Conservation (phyloP, 2,113 vertebrate genomes). For the Calidris pygmaea region DNA sequence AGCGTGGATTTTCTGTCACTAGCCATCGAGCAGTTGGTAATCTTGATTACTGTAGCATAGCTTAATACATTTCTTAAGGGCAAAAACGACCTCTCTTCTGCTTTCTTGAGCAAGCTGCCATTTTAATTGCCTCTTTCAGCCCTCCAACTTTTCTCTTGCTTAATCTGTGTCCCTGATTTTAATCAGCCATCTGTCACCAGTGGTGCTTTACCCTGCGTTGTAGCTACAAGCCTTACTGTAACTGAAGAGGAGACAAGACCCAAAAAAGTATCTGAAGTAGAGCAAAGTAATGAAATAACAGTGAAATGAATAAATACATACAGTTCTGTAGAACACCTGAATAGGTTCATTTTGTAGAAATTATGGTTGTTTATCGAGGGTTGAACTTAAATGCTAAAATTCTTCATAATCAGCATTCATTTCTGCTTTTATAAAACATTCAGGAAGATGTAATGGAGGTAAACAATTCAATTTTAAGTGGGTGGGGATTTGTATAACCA, state of each 20-base stretch:
- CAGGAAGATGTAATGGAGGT: background rate
- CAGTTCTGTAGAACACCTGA: background rate
- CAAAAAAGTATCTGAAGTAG: conserved; percentile 18
- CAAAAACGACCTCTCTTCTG: conserved; percentile 63
- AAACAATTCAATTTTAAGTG: background rate
- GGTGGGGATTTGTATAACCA: background rate
- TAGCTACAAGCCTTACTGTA: conserved; percentile 18
- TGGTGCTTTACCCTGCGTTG: conserved; percentile 4
- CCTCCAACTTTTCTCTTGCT: conserved; percentile 35
- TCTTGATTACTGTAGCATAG: conserved; percentile 51
- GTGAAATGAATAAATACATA: background rate
- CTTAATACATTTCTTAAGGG: conserved; percentile 53
- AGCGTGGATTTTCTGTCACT: conserved; percentile 24
- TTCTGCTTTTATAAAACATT: background rate
- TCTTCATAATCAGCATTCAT: background rate
- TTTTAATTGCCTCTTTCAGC: conserved; percentile 59
- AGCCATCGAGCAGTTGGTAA: conserved; percentile 15
- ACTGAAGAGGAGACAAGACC: background rate
- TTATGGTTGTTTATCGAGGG: background rate
- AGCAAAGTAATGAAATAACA: background rate
- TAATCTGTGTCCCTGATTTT: conserved; percentile 51
- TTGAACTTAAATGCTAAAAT: background rate
- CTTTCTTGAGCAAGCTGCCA: conserved; percentile 55
- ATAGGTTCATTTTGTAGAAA: background rate
- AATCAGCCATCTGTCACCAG: conserved; percentile 65